Conservation (phyloP, 2,797 vertebrate species). For the Hemibagrus guttatus region DNA sequence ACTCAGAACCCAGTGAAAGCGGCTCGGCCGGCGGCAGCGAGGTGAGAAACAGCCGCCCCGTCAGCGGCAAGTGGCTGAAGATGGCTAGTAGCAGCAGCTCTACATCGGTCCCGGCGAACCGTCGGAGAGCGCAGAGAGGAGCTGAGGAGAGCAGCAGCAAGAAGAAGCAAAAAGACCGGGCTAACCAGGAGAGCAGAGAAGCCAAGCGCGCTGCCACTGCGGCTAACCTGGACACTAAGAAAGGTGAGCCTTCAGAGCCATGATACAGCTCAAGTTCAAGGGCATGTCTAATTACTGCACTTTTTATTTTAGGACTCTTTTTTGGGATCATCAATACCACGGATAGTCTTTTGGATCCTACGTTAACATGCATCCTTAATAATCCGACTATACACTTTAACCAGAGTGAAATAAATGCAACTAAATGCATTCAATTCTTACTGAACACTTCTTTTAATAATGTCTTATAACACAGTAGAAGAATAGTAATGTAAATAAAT, state of each 20-base stretch:
- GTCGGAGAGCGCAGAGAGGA: slow-evolving; percentile 79
- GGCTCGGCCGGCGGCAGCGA: slow-evolving; percentile 73
- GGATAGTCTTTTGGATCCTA: background rate
- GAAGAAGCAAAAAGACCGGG: slow-evolving; percentile 96
- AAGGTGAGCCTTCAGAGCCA: slow-evolving; percentile 70
- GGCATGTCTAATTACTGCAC: background rate
- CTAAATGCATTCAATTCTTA: background rate
- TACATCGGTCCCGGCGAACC: slow-evolving; percentile 72
- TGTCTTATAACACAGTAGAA: background rate
- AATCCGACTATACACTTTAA: background rate
- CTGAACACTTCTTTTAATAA: background rate
- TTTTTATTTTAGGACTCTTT: background rate
- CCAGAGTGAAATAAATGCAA: background rate
- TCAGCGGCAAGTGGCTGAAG: slow-evolving; percentile 93
- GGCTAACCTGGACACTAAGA: slow-evolving; percentile 71
- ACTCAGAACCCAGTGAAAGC: slow-evolving; percentile 88
- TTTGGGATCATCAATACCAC: background rate
- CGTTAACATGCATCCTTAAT: background rate
- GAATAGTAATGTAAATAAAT: background rate
- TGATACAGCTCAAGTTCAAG: slow-evolving; percentile 1
- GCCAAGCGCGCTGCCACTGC: slow-evolving; percentile 75
- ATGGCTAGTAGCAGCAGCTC: slow-evolving; percentile 86
- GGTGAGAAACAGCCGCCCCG: slow-evolving; percentile 85
- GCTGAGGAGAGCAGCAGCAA: slow-evolving; percentile 85
- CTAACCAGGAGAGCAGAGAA: slow-evolving; percentile 94